These are phyloP conservation scores for Gila orcuttii DNA, from an alignment of 2,113 vertebrate genomes.

Conservation along the genomic window DNA sequence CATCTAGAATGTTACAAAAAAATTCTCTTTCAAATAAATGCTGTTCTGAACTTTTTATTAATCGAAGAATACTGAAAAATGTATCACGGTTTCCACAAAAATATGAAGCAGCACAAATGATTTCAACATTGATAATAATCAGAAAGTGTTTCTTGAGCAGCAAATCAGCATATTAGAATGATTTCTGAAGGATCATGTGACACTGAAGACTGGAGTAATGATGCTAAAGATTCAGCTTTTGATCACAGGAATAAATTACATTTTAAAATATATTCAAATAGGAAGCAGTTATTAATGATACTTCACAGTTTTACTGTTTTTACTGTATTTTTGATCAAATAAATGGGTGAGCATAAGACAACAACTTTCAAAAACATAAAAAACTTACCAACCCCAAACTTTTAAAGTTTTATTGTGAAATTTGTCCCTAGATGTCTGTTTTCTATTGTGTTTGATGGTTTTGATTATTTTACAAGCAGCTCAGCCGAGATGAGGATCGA, in stretches of 20 bases:
- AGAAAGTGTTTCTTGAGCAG: background rate
- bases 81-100: background rate
- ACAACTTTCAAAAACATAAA: background rate
- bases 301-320: background rate
- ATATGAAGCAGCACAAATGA: background rate
- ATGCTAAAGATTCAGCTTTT: background rate
- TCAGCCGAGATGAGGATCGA: constrained; percentile 89
- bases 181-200: background rate
- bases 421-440: background rate
- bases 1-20: background rate
- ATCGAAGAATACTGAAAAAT: background rate
- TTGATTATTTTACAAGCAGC: constrained; percentile 62
- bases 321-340: background rate
- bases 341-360: background rate
- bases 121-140: background rate
- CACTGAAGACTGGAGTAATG: background rate
- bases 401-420: background rate
- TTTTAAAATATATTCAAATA: no score
- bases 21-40: background rate
- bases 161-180: background rate
- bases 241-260: background rate
- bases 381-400: background rate
- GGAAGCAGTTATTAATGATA: background rate
- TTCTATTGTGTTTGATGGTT: background rate
- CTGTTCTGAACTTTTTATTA: background rate